A percentile compares a stretch with the other conserved stretches of the same genome.
Evolutionary conservation across 2,797 vertebrate genomes (phyloP).

Genomic region (Rhynchotus rufescens): DNA sequence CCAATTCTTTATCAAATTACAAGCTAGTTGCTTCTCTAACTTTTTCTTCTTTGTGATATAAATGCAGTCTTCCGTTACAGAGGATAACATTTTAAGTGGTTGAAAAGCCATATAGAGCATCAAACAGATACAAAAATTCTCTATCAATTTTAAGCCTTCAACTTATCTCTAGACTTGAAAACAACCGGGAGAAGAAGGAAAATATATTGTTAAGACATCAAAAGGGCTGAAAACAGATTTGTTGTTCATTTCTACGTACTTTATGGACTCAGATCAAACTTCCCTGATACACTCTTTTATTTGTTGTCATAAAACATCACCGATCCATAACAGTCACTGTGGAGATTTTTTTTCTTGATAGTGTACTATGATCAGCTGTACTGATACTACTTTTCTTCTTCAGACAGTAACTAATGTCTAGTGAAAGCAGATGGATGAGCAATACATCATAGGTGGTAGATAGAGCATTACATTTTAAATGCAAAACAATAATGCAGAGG

Average conservation of each 20-base stretch:
- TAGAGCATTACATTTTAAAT: background rate
- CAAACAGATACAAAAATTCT: background rate
- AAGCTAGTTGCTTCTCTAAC: background rate
- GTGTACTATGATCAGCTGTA: background rate
- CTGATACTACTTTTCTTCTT: background rate
- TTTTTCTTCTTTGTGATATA: background rate
- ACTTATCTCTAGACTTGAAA: background rate
- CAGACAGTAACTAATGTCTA: background rate
- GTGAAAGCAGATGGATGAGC: background rate
- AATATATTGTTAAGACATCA: background rate
- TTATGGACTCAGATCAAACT: background rate
- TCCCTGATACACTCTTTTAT: background rate
- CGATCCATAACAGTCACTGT: background rate
- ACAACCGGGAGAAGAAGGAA: background rate
- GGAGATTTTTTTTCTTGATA: background rate
- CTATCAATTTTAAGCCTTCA: background rate
- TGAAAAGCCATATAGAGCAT: background rate
- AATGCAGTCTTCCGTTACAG: background rate
- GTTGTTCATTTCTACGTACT: background rate
- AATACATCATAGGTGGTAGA: background rate
- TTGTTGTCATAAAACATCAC: background rate
- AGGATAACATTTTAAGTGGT: background rate
- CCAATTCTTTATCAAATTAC: background rate
- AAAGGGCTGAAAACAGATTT: background rate
- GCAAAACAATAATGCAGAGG: background rate